phyloP scores from a whole-genome alignment of 2,888 invertebrate species.

The Adineta ricciae region DNA sequence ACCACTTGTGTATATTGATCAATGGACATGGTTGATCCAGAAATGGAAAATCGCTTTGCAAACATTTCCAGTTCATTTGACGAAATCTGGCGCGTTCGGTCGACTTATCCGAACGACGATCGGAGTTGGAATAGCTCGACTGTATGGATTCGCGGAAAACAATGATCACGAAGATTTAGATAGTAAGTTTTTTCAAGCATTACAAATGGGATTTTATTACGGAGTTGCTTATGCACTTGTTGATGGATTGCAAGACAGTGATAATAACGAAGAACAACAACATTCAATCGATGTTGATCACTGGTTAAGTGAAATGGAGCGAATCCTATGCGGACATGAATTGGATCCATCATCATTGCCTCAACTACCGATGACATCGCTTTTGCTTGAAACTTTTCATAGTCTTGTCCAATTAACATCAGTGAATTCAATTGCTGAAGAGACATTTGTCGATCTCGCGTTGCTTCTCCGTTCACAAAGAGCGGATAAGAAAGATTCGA shows the following conservation, averaged over 20 bases:
- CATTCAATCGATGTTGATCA: background rate
- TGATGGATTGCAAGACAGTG: background rate
- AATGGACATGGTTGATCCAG: slow-evolving; percentile 10
- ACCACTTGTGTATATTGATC: background rate
- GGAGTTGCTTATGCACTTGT: slow-evolving; percentile 17
- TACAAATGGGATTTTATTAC: slow-evolving; percentile 12
- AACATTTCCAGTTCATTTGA: background rate
- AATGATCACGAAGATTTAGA: background rate
- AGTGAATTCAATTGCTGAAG: background rate
- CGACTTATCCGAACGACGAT: background rate
- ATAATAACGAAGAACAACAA: background rate
- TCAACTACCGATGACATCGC: background rate
- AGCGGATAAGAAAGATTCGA: background rate
- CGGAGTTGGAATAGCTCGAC: background rate
- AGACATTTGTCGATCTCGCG: slow-evolving; percentile 12
- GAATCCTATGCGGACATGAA: background rate
- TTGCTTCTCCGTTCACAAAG: background rate
- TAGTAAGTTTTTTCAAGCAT: slow-evolving; percentile 6
- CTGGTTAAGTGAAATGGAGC: background rate
- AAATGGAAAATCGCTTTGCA: slow-evolving; percentile 8
- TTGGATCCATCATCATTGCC: background rate
- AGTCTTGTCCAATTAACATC: background rate
- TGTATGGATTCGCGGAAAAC: slow-evolving; percentile 9
- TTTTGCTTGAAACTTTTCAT: background rate
- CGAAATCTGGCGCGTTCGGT: background rate